Evolutionary conservation across 2,888 invertebrate species (phyloP), one percentile per base, ranked within the genome.

Genomic region (Dascillus cervinus): DNA sequence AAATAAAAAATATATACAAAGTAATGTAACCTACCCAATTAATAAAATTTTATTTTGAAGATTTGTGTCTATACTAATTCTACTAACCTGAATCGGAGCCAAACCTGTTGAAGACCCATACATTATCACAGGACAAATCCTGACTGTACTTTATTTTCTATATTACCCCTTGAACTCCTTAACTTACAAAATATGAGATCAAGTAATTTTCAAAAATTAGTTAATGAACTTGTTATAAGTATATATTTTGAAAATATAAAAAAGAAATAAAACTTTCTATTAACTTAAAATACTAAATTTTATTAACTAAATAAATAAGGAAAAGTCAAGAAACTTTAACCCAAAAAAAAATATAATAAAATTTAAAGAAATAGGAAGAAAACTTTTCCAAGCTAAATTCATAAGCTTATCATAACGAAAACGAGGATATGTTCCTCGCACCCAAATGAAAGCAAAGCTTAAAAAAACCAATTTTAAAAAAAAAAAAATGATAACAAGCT

Each of bases 391-490:
- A 62, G 73, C 70, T 60, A 79, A 71, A 70, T 71, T 70, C 62
- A 82, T 83, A 63, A 82, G 69, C 48, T 77, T 75, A 75, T 82
- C 81, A 75, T 82, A 82, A 13, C 80, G 81, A 70, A 75, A 78
- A 0, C 81, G 82, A 53, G 81, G 82, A 48, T 77, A 70, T 25
- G 76, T 72, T 0, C 75, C 76, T 0, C 80, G 79, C 51, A 75
- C 70, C 50, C 77, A 78, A 69, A 81, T 67, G 71, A 76, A 75
- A 44, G 72, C 48, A 71, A 75, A 74, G 45, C 67, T 65, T 59
- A 79, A 59, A 59, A 75, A 67, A 44, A 51, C 47, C 53, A 75
- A 58, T 37, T 73, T 73, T 23, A 77, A 45, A 68, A 70, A 73
- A 70, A 73, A 19, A 66, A 26, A 24, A 69, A 50, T 50, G 37